phyloP scores from a whole-genome alignment of 1,140 invertebrate genomes.

The Sycophaga agraensis region DNA sequence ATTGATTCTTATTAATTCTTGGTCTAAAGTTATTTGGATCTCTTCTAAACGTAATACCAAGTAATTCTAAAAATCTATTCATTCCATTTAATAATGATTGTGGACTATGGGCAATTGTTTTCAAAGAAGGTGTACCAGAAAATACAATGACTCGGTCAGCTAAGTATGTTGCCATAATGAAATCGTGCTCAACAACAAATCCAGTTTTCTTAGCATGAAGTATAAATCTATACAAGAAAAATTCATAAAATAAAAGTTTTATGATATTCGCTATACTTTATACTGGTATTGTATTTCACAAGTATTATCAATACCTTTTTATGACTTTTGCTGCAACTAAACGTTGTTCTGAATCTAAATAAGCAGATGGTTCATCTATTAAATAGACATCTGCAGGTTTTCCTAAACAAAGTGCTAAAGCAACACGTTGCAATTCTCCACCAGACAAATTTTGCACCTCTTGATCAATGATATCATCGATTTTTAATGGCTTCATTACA shows the following conservation, averaged over 20 bases:
- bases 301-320: slow-evolving; percentile 69
- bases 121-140: slow-evolving; percentile 88
- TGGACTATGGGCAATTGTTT: slow-evolving; percentile 87
- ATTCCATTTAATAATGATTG: slow-evolving; percentile 95
- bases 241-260: slow-evolving; percentile 18
- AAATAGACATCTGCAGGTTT: slow-evolving; percentile 99
- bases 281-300: not conserved
- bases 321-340: slow-evolving; percentile 99
- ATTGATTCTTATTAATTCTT: slow-evolving; percentile 95
- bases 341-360: slow-evolving; percentile 99
- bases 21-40: slow-evolving; percentile 99
- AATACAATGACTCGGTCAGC: slow-evolving; percentile 99
- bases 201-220: slow-evolving; percentile 99
- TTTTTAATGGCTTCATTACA: slow-evolving; percentile 97
- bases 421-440: slow-evolving; percentile 98
- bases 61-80: slow-evolving; percentile 96
- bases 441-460: slow-evolving; percentile 99
- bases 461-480: slow-evolving; percentile 98
- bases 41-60: slow-evolving; percentile 97
- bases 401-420: slow-evolving; percentile 92
- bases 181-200: slow-evolving; percentile 99
- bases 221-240: slow-evolving; percentile 78
- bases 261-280: not conserved
- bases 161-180: slow-evolving; percentile 99
- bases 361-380: slow-evolving; percentile 98